Evolutionary conservation across 1,140 invertebrate species (phyloP), one percentile per base, ranked within the genome.

Genomic region (Pseudomyrmex concolor): DNA sequence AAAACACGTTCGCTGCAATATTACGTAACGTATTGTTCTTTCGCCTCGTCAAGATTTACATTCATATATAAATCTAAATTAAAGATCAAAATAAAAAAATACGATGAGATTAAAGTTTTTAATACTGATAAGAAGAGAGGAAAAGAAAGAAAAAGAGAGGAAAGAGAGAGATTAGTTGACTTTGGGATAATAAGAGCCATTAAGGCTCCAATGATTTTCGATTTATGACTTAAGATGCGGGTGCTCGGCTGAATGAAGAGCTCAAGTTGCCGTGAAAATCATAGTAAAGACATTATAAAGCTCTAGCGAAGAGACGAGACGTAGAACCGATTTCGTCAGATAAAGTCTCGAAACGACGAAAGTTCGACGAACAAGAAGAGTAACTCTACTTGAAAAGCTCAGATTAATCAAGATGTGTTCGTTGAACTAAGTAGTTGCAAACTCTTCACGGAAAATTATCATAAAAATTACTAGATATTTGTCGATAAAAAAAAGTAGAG

Each of bases 371-470:
- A 43, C 12, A 12, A 12, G 34, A 34, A 34, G 12, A 12, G 12
- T 68, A 68, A 68, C 51, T 57, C 50, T 51, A 45, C 54, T 57
- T 68, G 15, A 68, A 57, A 43, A n/a, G 34, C 19, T 25, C 10
- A 54, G 22, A 71, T 71, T 80, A 80, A 80, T 80, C 45, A 60
- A 34, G 12, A 60, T 80, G 22, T 50, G 15, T 59, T 70, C 45
- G 7, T 34, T 5, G 15, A 70, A 45, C 13, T 51, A 71, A 70
- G 34, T 34, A 70, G 5, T 34, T 5, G 34, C 34, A 34, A 17
- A 59, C 17, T 15, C 22, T 19, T 22, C 34, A 15, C 17, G 4
- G 45, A 2, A 17, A 57, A 70, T 80, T 80, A 15, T 78, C 64
- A 43, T 68, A 25, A 57, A 57, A 70, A 70, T 22, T 60, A 12